Evolutionary conservation across 2,113 vertebrate species (phyloP), one percentile per base, ranked within the genome.

Genomic region (Chionodraco myersi): DNA sequence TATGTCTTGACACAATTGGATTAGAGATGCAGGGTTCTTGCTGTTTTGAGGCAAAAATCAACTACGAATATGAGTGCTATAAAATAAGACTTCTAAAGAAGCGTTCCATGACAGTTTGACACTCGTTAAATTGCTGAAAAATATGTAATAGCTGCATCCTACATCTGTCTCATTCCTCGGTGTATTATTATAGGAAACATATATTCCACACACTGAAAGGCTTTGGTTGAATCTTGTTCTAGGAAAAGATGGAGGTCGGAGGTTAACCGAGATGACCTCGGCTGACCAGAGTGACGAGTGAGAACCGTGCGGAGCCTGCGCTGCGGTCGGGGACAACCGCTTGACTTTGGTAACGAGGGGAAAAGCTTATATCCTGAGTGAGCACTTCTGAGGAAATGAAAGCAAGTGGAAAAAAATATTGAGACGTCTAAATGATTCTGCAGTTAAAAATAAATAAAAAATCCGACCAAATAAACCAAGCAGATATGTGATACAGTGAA

Each of bases 241-340:
- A 82, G 51, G 86, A 86, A 73, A 11, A 87, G 51, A 72, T 47
- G 14, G 48, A 79, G 89, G 78, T 89, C 77, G 85, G 53, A 75
- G 76, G 86, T 78, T 83, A 80, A 84, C 86, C 64, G 64, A 87
- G 72, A 72, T 75, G 88, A 91, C 89, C 84, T 82, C 48, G 75
- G 76, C 83, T 52, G 68, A 88, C 86, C 88, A 73, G 86, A 87
- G 84, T 65, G 80, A 77, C 68, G 86, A 80, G 66, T 21, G 78
- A 83, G 82, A 82, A 76, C 69, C 54, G n/a, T 47, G 88, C 58
- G 26, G 45, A 48, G 54, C 56, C 70, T 3, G 74, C 49, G 21
- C 83, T 86, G 92, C 10, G 90, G 90, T 92, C 75, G 5, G 9
- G 51, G 30, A 81, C 59, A 45, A 61, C 74, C 61, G 63, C 68